A percentile compares a stretch with the other conserved stretches of the same genome.
Conservation (phyloP, 1,140 invertebrate species). For the Zophobas morio region DNA sequence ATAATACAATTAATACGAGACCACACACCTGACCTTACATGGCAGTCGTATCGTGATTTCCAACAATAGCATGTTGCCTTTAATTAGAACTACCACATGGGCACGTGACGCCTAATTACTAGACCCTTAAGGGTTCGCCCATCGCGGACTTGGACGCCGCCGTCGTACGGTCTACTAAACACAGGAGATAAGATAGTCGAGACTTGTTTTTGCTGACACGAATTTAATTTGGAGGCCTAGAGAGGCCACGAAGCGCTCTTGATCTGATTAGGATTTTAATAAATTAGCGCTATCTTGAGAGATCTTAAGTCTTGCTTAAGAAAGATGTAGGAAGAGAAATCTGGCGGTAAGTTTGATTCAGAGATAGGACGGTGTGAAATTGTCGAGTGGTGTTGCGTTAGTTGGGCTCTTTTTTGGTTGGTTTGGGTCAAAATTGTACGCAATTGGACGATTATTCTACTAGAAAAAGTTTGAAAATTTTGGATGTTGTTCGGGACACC, state of each 20-base stretch:
- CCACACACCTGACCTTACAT: constrained; percentile 10
- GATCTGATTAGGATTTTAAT: constrained; percentile 34
- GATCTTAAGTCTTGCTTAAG: constrained; percentile 24
- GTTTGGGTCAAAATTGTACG: too few species aligned
- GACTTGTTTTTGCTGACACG: constrained; percentile 38
- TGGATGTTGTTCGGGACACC: too few species aligned
- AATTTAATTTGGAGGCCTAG: constrained; percentile 28
- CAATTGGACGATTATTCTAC: too few species aligned
- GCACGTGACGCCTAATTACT: constrained; percentile 31
- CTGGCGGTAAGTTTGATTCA: too few species aligned
- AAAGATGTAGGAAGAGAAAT: background rate
- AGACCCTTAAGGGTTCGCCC: background rate
- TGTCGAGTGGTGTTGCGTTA: too few species aligned
- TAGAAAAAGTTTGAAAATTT: too few species aligned
- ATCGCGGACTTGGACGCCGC: constrained; percentile 2
- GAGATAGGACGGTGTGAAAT: too few species aligned
- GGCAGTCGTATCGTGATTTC: constrained; percentile 32
- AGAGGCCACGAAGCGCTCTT: constrained; percentile 25
- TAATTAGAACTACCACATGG: constrained; percentile 39
- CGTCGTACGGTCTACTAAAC: constrained; percentile 31
- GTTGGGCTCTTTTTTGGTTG: too few species aligned
- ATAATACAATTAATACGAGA: constrained; percentile 33
- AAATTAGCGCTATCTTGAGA: constrained; percentile 20
- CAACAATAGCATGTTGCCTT: constrained; percentile 30
- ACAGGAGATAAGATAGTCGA: constrained; percentile 25